Percentiles rank a stretch among this genome's conserved stretches.
Evolutionary conservation across 2,113 vertebrate species (phyloP).

Genomic region (Copsychus sechellarum): DNA sequence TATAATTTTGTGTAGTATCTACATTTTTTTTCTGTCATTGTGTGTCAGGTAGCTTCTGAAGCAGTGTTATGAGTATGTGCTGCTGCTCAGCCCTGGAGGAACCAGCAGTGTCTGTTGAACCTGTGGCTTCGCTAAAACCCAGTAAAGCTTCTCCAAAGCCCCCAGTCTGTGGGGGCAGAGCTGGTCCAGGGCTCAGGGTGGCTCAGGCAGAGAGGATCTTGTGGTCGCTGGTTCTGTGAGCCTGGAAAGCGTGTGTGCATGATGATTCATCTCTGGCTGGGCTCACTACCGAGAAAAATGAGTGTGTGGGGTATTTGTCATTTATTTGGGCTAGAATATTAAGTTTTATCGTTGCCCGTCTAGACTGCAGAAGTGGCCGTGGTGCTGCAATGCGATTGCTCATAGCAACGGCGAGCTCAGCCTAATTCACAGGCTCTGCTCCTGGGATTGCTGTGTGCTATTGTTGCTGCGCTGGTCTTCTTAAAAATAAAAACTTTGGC

Average conservation of each 20-base stretch:
- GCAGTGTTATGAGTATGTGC: accelerated
- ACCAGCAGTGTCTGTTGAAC: neutral
- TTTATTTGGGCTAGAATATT: conserved; percentile 17
- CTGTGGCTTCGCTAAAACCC: neutral
- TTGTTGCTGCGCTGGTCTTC: neutral
- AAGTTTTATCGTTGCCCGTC: neutral
- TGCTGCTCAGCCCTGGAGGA: neutral
- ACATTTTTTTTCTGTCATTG: neutral
- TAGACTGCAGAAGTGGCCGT: neutral
- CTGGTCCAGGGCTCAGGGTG: neutral
- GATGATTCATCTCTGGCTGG: neutral
- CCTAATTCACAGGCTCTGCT: neutral
- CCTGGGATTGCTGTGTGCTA: neutral
- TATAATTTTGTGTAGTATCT: neutral
- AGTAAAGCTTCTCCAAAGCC: neutral
- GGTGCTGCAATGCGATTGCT: neutral
- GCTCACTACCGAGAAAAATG: neutral
- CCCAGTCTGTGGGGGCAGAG: neutral
- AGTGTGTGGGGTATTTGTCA: neutral
- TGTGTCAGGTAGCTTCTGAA: accelerated
- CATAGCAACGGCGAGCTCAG: neutral
- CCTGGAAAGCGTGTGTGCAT: neutral
- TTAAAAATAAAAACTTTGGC: conserved; percentile 4
- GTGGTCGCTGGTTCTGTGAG: neutral
- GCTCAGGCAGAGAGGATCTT: neutral